Base-by-base conservation (phyloP, 2,888 invertebrate genomes). In the Fissipunctia ypsillon region DNA sequence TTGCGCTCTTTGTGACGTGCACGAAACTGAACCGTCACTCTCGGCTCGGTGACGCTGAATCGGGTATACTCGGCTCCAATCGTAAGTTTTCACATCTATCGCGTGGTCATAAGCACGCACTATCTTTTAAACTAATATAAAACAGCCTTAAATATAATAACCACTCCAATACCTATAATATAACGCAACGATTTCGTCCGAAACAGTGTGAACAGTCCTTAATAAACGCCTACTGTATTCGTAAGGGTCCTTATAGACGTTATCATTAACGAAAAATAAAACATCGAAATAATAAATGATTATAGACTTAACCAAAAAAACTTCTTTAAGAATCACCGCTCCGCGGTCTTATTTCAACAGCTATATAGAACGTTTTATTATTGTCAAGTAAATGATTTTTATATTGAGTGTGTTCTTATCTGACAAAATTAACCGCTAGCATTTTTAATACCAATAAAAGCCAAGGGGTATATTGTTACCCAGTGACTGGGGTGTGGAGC, bases 191-290 rank as follows among this genome's bases (percentile, higher is more conserved):
- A 66, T 57, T 69, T 48, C 28, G 1, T 48, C 10, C 38, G 41
- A 79, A 71, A 81, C 81, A 72, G 71, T 74, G 70, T 79, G 43
- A n/a, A 14, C 25, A 9, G 31, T 5, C 59, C 50, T 52, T 65
- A 59, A 64, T 2, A 64, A 28, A 70, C 71, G n/a, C 50, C 56
- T 80, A 73, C 28, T 52, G n/a, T n/a, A n/a, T 68, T 48, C 28
- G 31, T 56, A 66, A 54, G 38, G 14, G 59, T 63, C 14, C 10
- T 31, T 31, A 50, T 10, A 75, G 59, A 75, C 45, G 43, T 60
- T 61, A 59, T 57, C 43, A 28, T 38, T 22, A 57, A 57, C 16
- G n/a, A 43, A 28, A 50, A 48, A 48, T 38, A 76, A 73, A 76
- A 63, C 75, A 64, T 63, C 66, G 57, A 69, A 71, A 72, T 43